Percentiles rank a stretch among this genome's conserved stretches.
phyloP scores from a whole-genome alignment of 2,797 vertebrate species.

The Bovichtus variegatus region DNA sequence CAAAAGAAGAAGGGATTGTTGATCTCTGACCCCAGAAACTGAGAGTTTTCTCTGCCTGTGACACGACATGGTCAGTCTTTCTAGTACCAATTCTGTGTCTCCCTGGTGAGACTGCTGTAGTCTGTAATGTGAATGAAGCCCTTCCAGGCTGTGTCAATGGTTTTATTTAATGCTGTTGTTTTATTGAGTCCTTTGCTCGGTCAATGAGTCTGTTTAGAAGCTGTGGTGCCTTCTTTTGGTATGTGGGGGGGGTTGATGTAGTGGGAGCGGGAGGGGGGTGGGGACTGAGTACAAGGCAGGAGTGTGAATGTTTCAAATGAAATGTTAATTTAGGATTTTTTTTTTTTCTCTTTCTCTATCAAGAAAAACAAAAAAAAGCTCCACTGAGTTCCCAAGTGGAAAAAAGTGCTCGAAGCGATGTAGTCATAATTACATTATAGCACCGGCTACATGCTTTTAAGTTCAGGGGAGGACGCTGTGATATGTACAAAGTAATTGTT shows the following conservation, averaged over 20 bases:
- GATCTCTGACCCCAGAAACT: constrained; percentile 59
- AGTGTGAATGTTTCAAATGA: constrained; percentile 84
- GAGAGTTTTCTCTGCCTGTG: constrained; percentile 56
- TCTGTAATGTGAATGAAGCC: constrained; percentile 78
- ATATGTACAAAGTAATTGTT: constrained; percentile 59
- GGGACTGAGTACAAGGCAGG: constrained; percentile 63
- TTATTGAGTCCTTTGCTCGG: constrained; percentile 76
- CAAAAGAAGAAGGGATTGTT: constrained; percentile 66
- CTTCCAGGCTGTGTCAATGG: constrained; percentile 60
- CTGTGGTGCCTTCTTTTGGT: constrained; percentile 94
- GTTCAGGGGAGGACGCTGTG: constrained; percentile 61
- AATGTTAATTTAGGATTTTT: constrained; percentile 63
- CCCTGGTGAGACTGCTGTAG: constrained; percentile 65
- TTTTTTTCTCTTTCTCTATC: constrained; percentile 34
- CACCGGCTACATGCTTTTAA: constrained; percentile 66
- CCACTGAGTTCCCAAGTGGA: constrained; percentile 39
- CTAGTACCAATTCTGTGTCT: constrained; percentile 67
- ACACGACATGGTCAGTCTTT: constrained; percentile 63
- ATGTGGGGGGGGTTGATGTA: constrained; percentile 80
- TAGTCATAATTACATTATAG: constrained; percentile 52
- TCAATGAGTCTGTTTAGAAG: constrained; percentile 87
- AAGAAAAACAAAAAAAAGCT: constrained; percentile 42
- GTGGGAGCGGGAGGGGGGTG: constrained; percentile 35
- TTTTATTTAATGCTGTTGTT: constrained; percentile 80
- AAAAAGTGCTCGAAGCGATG: constrained; percentile 62